Base-by-base conservation (phyloP, 2,113 vertebrate genomes). In the Limnothrissa miodon region DNA sequence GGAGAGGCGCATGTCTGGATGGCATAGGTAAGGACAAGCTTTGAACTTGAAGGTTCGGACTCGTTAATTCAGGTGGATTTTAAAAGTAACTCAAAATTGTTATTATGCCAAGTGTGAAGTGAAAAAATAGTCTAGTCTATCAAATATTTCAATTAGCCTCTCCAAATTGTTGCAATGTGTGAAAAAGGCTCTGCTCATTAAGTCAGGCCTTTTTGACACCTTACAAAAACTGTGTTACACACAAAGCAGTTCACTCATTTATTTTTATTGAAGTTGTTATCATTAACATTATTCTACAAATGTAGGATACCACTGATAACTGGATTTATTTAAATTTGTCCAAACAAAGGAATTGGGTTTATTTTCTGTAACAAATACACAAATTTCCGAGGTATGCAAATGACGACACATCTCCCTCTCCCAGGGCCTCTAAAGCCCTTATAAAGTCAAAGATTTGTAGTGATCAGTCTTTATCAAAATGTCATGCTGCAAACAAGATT, bases 231-330 rank as follows among this genome's bases (percentile, higher is more conserved):
- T 56, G 51, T 23, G 19, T 56, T 21, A 17, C 29, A 74, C 29
- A 74, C 19, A 36, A 74, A 74, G 33, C 59, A 66, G 66, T 74
- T 74, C 33, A 33, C 33, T 74, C 29, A 15, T 80, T 53, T 56
- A 25, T 86, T 83, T 83, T 79, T 74, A 83, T 85, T 81, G 29
- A 36, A 36, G 33, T 36, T 88, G 33, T 74, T 87, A 89, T 91
- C 89, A 91, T 89, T 83, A 83, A 93, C 87, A 90, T 92, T 90
- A 88, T 92, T 93, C 89, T 92, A 94, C 90, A 93, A 93, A 93
- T 70, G 86, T 89, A 90, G 92, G 90, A 90, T 91, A 91, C 91
- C 92, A 92, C 91, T 90, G 87, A 74, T 74, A 36, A 74, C 66
- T 74, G 66, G 66, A 74, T 36, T 74, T 39, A 74, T 36, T 74